Percentiles rank a stretch among this genome's conserved stretches.
phyloP scores from a whole-genome alignment of 1,140 invertebrate genomes.

The Euschistus heros region DNA sequence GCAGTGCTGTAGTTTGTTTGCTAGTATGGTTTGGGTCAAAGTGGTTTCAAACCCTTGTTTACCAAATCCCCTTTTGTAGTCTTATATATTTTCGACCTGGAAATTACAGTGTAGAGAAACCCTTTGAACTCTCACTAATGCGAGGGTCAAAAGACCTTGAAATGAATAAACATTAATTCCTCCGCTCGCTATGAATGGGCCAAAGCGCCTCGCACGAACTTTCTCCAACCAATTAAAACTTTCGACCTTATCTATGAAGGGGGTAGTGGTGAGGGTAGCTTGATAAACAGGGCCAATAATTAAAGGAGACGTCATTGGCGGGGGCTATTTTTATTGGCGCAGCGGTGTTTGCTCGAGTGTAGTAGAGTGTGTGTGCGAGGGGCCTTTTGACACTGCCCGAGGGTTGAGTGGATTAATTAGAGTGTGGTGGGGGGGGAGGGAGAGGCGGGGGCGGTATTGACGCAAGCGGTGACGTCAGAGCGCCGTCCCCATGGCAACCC shows the following conservation, averaged over 20 bases:
- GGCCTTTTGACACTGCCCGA: not conserved
- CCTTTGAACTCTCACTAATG: too few species aligned
- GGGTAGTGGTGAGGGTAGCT: not conserved
- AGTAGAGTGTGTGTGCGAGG: slow-evolving; percentile 4
- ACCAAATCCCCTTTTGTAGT: too few species aligned
- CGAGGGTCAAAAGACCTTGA: too few species aligned
- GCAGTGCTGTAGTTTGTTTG: too few species aligned
- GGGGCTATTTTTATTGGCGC: not conserved
- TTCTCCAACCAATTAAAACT: too few species aligned
- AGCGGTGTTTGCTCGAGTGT: slow-evolving; percentile 1
- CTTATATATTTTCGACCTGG: too few species aligned
- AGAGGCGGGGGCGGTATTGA: slow-evolving; percentile 2
- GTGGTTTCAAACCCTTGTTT: too few species aligned
- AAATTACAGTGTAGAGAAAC: too few species aligned
- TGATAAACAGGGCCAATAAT: not conserved
- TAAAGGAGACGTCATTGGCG: not conserved
- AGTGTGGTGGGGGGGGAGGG: not conserved
- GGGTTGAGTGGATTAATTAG: slow-evolving; percentile 8
- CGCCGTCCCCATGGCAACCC: not conserved
- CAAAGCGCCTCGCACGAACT: too few species aligned
- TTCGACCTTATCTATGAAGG: not conserved
- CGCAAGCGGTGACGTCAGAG: slow-evolving; percentile 12
- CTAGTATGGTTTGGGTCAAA: too few species aligned
- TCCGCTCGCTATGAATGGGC: too few species aligned
- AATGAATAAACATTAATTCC: too few species aligned